Evolutionary conservation across 2,113 vertebrate genomes (phyloP).

Genomic region (Trinectes maculatus): DNA sequence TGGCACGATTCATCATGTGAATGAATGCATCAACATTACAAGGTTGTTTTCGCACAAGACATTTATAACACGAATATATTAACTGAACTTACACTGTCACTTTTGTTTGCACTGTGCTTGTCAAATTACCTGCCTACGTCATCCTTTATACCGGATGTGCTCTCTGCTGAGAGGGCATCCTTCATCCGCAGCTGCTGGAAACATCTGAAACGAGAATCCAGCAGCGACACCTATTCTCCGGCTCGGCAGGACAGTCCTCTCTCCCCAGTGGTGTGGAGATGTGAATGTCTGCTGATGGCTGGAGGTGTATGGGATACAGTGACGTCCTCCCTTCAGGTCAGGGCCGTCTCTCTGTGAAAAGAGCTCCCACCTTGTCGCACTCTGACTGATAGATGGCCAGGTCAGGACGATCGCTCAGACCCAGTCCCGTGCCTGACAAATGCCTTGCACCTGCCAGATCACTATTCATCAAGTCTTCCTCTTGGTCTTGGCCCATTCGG

Average conservation of each 20-base stretch:
- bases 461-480: conserved; percentile 56
- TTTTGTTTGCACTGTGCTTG: conserved; percentile 64
- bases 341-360: conserved; percentile 26
- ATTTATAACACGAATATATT: conserved; percentile 64
- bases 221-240: conserved; percentile 25
- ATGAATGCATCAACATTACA: conserved; percentile 68
- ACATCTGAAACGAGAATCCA: conserved; percentile 45
- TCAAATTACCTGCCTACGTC: conserved; percentile 65
- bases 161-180: conserved; percentile 44
- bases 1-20: conserved; percentile 66
- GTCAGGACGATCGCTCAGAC: conserved; percentile 60
- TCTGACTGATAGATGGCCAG: conserved; percentile 60
- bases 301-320: conserved; percentile 2
- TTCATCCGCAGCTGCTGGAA: conserved; percentile 38
- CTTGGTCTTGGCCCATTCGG: conserved; percentile 26
- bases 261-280: conserved; percentile 28
- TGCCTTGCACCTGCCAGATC: conserved; percentile 52
- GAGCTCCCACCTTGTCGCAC: conserved; percentile 35
- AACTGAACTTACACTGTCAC: conserved; percentile 57
- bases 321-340: conserved; percentile 33
- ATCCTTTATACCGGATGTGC: conserved; percentile 45
- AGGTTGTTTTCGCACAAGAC: conserved; percentile 55
- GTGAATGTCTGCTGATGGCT: conserved; percentile 27
- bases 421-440: conserved; percentile 42
- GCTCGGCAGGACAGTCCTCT: conserved; percentile 4